Conservation (phyloP, 2,797 vertebrate genomes). For the Anguilla marmorata region DNA sequence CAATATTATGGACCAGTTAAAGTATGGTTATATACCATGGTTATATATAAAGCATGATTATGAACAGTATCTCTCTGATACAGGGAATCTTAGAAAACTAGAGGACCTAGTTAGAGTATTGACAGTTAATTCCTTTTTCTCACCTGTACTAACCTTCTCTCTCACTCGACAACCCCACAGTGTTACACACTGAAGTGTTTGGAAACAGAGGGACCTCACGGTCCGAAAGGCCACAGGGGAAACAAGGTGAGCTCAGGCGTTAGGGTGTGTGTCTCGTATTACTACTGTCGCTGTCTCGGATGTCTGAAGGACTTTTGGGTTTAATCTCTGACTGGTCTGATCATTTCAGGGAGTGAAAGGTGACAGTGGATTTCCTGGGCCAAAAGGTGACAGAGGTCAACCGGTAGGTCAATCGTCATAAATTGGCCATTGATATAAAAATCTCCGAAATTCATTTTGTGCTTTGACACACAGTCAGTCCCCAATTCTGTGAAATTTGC, state of each 20-base stretch:
- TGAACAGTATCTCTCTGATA: not conserved
- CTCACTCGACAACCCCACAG: constrained; percentile 58
- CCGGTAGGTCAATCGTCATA: constrained; percentile 39
- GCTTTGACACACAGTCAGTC: not conserved
- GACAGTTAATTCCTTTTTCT: not conserved
- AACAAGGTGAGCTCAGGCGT: constrained; percentile 81
- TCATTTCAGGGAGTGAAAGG: constrained; percentile 88
- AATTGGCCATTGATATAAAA: not conserved
- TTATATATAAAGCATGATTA: too few relatives aligned
- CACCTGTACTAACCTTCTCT: not conserved
- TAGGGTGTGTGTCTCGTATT: not conserved
- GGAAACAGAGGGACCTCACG: constrained; percentile 78
- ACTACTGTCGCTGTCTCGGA: not conserved
- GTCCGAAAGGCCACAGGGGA: constrained; percentile 84
- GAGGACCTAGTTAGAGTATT: not conserved
- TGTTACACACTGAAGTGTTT: constrained; percentile 88
- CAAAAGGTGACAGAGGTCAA: constrained; percentile 73
- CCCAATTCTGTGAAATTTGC: not conserved
- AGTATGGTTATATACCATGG: not conserved
- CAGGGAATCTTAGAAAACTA: not conserved
- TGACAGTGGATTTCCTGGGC: constrained; percentile 82
- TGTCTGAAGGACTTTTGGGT: not conserved
- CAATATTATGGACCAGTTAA: not conserved
- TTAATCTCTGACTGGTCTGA: constrained; percentile 35
- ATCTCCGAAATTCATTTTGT: not conserved